Evolutionary conservation across 1,140 invertebrate genomes (phyloP).

Genomic region (Asobara japonica): DNA sequence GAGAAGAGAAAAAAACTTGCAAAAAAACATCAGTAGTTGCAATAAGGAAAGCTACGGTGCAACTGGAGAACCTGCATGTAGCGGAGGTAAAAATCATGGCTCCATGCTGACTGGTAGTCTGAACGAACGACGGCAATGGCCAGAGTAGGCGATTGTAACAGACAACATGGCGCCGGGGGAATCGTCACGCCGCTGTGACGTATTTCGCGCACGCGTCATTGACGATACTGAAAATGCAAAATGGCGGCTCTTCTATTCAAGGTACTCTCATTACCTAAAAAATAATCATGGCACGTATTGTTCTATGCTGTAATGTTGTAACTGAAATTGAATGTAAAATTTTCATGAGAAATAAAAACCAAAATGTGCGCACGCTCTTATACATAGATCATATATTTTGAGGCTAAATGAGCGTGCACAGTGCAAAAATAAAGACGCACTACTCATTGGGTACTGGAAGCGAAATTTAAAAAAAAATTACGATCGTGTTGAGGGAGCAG

Average conservation of each 20-base stretch:
- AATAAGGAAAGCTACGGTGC: not conserved
- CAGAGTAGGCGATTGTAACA: conserved; percentile 52
- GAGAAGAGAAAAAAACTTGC: not conserved
- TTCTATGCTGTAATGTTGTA: no score
- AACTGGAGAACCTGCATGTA: not conserved
- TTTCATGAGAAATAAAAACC: no score
- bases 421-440: no score
- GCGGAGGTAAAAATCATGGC: conserved; percentile 57
- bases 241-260: conserved; percentile 49
- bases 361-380: no score
- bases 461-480: conserved; percentile 37
- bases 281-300: no score
- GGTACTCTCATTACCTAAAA: no score
- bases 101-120: conserved; percentile 60
- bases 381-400: no score
- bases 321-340: no score
- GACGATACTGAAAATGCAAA: conserved; percentile 62
- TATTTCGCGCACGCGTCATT: conserved; percentile 60
- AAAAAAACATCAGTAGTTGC: no score
- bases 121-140: conserved; percentile 41
- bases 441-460: conserved; percentile 35
- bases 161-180: conserved; percentile 64
- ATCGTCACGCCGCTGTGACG: conserved; percentile 51
- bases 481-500: conserved; percentile 34
- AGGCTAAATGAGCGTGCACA: no score